Evolutionary conservation across 1,140 invertebrate species (phyloP).

Genomic region (Drosophila sucinea): DNA sequence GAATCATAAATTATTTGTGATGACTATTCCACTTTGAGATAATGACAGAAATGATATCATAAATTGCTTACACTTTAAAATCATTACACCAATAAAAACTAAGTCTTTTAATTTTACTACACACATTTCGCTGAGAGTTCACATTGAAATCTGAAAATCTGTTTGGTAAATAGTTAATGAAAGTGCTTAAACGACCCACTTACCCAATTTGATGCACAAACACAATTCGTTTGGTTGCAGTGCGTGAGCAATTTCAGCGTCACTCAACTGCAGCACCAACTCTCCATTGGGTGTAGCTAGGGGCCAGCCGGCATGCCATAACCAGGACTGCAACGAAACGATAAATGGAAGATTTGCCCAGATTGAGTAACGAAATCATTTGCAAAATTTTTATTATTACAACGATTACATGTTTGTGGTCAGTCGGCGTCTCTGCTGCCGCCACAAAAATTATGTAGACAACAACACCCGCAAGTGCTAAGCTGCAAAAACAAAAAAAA

Average conservation of each 20-base stretch:
- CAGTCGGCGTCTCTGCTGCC: background rate
- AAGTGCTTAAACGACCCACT: constrained; percentile 55
- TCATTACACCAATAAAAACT: too few species aligned
- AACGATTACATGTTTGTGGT: constrained; percentile 68
- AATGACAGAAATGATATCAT: too few species aligned
- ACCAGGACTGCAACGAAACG: constrained; percentile 67
- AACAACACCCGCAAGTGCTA: constrained; percentile 80
- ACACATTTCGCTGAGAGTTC: too few species aligned
- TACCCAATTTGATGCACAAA: constrained; percentile 82
- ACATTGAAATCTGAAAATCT: too few species aligned
- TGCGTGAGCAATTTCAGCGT: constrained; percentile 74
- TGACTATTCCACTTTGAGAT: too few species aligned
- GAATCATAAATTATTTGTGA: too few species aligned
- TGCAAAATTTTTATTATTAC: constrained; percentile 81
- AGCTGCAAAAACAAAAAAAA: constrained; percentile 70
- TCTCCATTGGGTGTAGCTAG: constrained; percentile 77
- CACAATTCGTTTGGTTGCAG: constrained; percentile 74
- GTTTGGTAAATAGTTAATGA: background rate
- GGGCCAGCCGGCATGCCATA: constrained; percentile 82
- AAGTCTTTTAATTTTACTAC: too few species aligned
- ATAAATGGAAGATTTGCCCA: constrained; percentile 42
- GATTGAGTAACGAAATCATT: constrained; percentile 80
- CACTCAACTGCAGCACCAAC: constrained; percentile 78
- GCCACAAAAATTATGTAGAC: constrained; percentile 67
- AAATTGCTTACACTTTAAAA: too few species aligned